These are phyloP conservation scores for Nothobranchius furzeri DNA, from an alignment of 2,113 vertebrate genomes.

Conservation along the genomic window DNA sequence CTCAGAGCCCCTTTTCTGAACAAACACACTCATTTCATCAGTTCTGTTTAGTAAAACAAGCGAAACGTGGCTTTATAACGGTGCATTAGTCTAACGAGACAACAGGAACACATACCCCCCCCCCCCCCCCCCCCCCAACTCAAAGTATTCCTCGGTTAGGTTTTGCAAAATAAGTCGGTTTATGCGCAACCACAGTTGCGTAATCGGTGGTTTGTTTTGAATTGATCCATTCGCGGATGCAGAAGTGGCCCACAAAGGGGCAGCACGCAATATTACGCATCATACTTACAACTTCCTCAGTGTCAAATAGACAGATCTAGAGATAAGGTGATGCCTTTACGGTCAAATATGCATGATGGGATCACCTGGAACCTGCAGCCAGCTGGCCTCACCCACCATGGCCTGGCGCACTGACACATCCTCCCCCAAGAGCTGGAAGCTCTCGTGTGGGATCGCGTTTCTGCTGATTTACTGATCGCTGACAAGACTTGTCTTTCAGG, in stretches of 20 bases:
- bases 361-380: conserved; percentile 47
- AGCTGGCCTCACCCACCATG: conserved; percentile 6
- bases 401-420: conserved; percentile 25
- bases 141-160: not conserved
- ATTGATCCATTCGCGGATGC: conserved; percentile 39
- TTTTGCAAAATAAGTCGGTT: not conserved
- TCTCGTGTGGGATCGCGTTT: conserved; percentile 55
- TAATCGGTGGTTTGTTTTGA: conserved; percentile 44
- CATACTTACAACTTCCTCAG: conserved; percentile 1
- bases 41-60: not conserved
- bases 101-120: not conserved
- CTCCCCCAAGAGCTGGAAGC: conserved; percentile 27
- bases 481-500: conserved; percentile 54
- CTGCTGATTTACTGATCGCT: conserved; percentile 53
- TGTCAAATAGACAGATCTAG: conserved; percentile 3
- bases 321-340: not conserved
- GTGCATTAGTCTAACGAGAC: not conserved
- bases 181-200: conserved; percentile 39
- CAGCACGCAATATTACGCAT: conserved; percentile 19
- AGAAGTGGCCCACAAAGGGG: conserved; percentile 7
- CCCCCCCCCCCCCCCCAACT: too few species aligned
- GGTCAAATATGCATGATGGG: conserved; percentile 2
- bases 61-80: not conserved
- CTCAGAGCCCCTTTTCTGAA: not conserved
- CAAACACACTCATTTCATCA: not conserved